Base-by-base conservation (phyloP, 2,113 vertebrate genomes). In the Hyperoodon ampullatus region DNA sequence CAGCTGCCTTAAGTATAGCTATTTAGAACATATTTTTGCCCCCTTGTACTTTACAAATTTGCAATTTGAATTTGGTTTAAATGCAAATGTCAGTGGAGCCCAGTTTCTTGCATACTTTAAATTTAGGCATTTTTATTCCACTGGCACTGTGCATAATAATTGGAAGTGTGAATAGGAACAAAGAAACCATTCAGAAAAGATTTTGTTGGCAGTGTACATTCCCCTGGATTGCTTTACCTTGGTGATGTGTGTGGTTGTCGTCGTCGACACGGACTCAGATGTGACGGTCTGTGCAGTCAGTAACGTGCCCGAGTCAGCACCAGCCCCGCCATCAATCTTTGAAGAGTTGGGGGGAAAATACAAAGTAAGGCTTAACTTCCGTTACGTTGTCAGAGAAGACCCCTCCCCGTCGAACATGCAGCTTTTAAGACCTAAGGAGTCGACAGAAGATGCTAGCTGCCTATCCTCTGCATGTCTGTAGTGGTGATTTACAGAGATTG, bases 251-350 rank as follows among this genome's bases (percentile, higher is more conserved):
- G 99, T 99, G 89, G 99, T 99, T 63, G 99, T 99, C 5, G 99
- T 99, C 61, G 99, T 99, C 63, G 99, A 99, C 98, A 99, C 96
- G 23, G 99, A 99, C 97, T 99, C 99, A 26, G 99, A 99, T 75
- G 99, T 99, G 99, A 99, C 99, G 94, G 99, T 99, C 98, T 99
- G 99, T 90, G 99, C 99, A 0, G 99, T 99, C 99, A 99, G 99
- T 98, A 99, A 98, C 61, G 99, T 98, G 2, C 99, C 99, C 0
- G 99, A 98, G 97, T 99, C 99, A 4, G 98, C 98, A 55, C 98
- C 99, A 81, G 99, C 98, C 91, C 96, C 99, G 30, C 99, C 99
- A 94, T 99, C 99, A 98, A 99, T 96, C 99, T 99, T 21, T n/a
- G 74, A 74, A 61, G 39, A 96, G 66, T 96, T 92, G 85, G 88